Evolutionary conservation across 2,888 invertebrate species (phyloP), one percentile per base, ranked within the genome.

Genomic region (Plagodis pulveraria): DNA sequence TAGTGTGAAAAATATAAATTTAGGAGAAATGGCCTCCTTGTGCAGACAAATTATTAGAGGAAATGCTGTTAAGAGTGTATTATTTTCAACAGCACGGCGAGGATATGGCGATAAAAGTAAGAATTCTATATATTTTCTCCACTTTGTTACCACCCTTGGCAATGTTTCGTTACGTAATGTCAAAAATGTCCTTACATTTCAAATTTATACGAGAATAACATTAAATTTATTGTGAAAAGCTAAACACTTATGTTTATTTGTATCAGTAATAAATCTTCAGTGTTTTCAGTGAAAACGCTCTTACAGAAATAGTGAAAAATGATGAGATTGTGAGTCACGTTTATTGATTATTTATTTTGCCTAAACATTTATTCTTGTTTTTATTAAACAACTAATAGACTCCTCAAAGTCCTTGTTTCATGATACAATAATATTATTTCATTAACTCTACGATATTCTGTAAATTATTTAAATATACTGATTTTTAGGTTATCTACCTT

Each of bases 11-110:
- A 76, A 76, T 72, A 73, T 6, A 36, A 40, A 40, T 40, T 40
- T 77, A 74, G 76, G 93, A 94, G 62, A 94, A 75, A 96, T 96
- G 96, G 96, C 96, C 90, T 95, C 96, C 74, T 88, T 96, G 84
- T 96, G 95, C 92, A 94, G 95, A 90, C 95, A 95, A 93, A 93
- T 96, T 86, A 88, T 94, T 78, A 89, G 94, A 65, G 94, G 93
- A 91, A 91, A 94, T 81, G 94, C 94, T 74, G 93, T 94, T 81
- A 94, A 94, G 86, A 94, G 95, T 93, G 93, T 94, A 71, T 81
- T 94, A 71, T 91, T 94, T 78, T 92, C 94, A 72, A 93, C 94
- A 74, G 94, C 94, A 74, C 93, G 94, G 71, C 91, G 94, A 76
- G 94, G 95, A 79, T 93, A 90, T 78, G 87, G 93, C 69, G 92